phyloP scores from a whole-genome alignment of 2,888 invertebrate species.

The Amblyjoppa fuscipennis region DNA sequence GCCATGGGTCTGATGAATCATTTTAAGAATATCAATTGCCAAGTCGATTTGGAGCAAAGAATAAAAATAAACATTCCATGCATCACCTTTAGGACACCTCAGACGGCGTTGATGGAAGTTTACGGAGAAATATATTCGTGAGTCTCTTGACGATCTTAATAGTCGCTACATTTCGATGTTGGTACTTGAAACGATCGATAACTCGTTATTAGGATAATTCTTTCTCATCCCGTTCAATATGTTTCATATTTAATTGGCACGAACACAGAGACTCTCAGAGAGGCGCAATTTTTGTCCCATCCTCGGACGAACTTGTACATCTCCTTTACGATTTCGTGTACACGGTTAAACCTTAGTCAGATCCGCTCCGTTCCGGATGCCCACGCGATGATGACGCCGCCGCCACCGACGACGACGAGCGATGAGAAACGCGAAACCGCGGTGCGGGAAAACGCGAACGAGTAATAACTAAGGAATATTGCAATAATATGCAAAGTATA shows the following conservation, averaged over 20 bases:
- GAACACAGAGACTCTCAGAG: neutral
- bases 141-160: neutral
- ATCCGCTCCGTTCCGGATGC: conserved; percentile 8
- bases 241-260: neutral
- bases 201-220: neutral
- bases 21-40: neutral
- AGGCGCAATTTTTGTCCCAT: neutral
- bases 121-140: neutral
- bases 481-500: conserved; percentile 85
- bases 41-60: neutral
- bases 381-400: conserved; percentile 44
- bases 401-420: conserved; percentile 35
- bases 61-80: neutral
- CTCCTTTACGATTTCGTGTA: neutral
- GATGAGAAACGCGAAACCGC: conserved; percentile 60
- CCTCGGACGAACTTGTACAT: neutral
- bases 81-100: neutral
- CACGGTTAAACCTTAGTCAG: neutral
- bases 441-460: conserved; percentile 77
- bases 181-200: neutral
- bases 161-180: neutral
- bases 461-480: conserved; percentile 84
- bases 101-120: neutral
- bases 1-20: neutral
- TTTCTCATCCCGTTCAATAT: neutral